phyloP scores from a whole-genome alignment of 2,113 vertebrate species.

The Ranitomeya imitator region DNA sequence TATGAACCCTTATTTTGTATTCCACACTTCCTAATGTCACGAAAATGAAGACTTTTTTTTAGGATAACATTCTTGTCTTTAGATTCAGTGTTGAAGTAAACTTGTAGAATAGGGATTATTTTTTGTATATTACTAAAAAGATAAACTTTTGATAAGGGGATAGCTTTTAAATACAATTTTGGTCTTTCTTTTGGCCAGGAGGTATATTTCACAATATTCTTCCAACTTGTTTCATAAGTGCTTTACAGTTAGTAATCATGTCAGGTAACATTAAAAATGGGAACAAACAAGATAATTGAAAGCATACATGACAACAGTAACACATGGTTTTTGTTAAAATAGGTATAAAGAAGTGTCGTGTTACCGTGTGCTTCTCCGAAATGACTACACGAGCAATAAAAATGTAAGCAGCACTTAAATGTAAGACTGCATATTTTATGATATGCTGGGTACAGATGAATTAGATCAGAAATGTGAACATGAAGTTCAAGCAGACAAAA shows the following conservation, averaged over 20 bases:
- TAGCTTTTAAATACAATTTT: background rate
- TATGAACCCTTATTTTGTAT: no score
- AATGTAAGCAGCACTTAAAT: slow-evolving; percentile 37
- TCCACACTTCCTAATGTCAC: no score
- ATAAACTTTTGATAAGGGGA: background rate
- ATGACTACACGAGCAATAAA: slow-evolving; percentile 38
- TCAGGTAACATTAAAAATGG: slow-evolving; percentile 47
- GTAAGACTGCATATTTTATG: slow-evolving; percentile 30
- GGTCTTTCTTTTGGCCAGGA: background rate
- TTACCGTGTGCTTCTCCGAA: slow-evolving; percentile 22
- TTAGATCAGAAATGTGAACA: background rate
- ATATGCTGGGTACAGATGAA: background rate
- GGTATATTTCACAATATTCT: slow-evolving; percentile 4
- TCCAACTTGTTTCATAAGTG: background rate
- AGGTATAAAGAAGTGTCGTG: slow-evolving; percentile 31
- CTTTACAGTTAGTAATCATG: slow-evolving; percentile 44
- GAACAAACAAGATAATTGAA: slow-evolving; percentile 39
- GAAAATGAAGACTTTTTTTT: no score
- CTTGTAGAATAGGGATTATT: background rate
- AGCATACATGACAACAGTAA: slow-evolving; percentile 38
- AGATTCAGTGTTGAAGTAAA: no score
- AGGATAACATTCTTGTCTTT: background rate
- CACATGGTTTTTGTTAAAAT: slow-evolving; percentile 35
- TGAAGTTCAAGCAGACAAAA: background rate
- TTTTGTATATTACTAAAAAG: background rate